Evolutionary conservation across 2,888 invertebrate genomes (phyloP).

Genomic region (Nephrotoma guestfalica): DNA sequence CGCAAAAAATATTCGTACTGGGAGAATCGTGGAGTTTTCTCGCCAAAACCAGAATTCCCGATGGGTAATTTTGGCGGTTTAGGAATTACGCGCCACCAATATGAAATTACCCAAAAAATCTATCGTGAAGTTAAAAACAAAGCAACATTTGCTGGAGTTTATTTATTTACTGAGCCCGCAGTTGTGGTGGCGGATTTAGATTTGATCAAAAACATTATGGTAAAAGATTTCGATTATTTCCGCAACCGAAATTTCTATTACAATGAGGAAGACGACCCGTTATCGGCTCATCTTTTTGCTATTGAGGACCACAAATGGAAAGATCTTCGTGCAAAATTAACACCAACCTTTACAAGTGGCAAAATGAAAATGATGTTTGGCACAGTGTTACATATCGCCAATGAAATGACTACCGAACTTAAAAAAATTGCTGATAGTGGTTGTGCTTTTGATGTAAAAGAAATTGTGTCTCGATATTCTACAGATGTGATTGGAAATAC

Average conservation of each 20-base stretch:
- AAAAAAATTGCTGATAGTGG: background rate
- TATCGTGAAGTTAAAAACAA: slow-evolving; percentile 18
- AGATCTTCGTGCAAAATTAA: background rate
- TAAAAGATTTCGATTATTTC: slow-evolving; percentile 20
- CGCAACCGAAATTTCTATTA: slow-evolving; percentile 10
- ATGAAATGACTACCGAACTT: too few species aligned
- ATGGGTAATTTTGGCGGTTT: background rate
- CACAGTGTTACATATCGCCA: too few species aligned
- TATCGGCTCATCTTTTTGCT: background rate
- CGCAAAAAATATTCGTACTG: background rate
- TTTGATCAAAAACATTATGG: slow-evolving; percentile 19
- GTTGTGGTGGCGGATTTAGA: slow-evolving; percentile 17
- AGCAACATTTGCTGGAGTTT: slow-evolving; percentile 20
- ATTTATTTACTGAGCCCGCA: slow-evolving; percentile 10
- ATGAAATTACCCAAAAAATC: background rate
- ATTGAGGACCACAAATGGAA: background rate
- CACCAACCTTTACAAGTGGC: background rate
- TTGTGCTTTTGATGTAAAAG: slow-evolving; percentile 29
- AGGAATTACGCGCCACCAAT: background rate
- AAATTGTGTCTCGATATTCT: slow-evolving; percentile 31
- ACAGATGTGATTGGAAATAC: slow-evolving; percentile 36
- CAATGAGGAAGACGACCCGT: background rate
- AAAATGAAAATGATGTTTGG: too few species aligned
- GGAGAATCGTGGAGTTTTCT: background rate
- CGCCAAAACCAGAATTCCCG: background rate